These are phyloP conservation scores for Amblyjoppa fuscipennis DNA, from an alignment of 2,888 invertebrate genomes.

Conservation along the genomic window DNA sequence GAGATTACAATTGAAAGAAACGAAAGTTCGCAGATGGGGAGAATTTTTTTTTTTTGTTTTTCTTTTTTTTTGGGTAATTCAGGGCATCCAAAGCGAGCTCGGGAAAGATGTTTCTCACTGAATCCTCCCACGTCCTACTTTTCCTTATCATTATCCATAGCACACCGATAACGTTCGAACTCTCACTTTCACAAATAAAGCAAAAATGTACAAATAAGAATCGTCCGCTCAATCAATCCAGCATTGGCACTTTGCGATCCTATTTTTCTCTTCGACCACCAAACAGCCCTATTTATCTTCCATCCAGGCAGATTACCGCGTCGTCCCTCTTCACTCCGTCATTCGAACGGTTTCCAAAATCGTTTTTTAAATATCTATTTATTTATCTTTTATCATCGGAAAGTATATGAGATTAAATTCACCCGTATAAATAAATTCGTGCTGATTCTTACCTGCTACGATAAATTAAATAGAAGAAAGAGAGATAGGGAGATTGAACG, in stretches of 20 bases:
- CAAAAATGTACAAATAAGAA: neutral
- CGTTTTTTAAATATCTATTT: neutral
- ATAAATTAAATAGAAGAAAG: conserved; percentile 56
- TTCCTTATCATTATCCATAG: neutral
- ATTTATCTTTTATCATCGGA: neutral
- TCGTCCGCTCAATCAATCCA: neutral
- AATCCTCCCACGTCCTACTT: conserved; percentile 20
- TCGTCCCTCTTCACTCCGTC: neutral
- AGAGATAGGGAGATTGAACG: conserved; percentile 69
- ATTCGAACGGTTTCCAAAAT: neutral
- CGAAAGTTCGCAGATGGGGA: neutral
- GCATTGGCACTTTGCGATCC: conserved; percentile 7
- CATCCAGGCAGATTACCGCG: neutral
- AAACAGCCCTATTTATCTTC: neutral
- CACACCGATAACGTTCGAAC: conserved; percentile 11
- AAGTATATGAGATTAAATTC: neutral
- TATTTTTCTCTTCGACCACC: neutral
- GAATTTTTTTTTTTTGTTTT: neutral
- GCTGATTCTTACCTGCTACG: conserved; percentile 59
- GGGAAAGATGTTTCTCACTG: neutral
- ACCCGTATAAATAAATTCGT: conserved; percentile 23
- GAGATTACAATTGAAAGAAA: neutral
- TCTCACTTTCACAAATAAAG: neutral
- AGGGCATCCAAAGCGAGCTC: neutral
- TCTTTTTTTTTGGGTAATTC: neutral